Base-by-base conservation (phyloP, 2,888 invertebrate species). In the Parnassius smintheus region DNA sequence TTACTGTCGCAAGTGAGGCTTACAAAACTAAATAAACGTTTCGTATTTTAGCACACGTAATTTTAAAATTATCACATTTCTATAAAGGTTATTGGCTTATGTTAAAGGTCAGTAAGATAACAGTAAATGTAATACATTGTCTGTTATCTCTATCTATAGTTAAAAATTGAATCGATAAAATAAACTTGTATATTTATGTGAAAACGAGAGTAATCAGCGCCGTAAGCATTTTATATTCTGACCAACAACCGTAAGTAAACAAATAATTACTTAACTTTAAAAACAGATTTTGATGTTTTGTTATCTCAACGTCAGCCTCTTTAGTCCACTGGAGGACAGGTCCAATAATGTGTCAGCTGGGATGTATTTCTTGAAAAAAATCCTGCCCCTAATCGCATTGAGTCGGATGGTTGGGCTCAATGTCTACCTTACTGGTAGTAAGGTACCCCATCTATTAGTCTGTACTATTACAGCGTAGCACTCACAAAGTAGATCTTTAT, bases 91-190 rank as follows among this genome's bases (percentile, higher is more conserved):
- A 42, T 64, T 69, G 68, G 62, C 65, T 58, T 46, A 62, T 71
- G 72, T 70, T 69, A 75, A 71, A 75, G 73, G 73, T 73, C 71
- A 73, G 68, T 70, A 53, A 60, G 71, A 73, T 72, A 71, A 63
- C 48, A 57, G 56, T 70, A 66, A 72, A 63, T 67, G 68, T 67
- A 64, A 49, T 57, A 54, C 54, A 46, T 54, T 18, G 0, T 18
- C 18, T 18, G 18, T 18, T 18, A 18, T 18, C 18, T 18, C 18
- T 61, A 55, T 55, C 13, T 7, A 18, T 18, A 51, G 13, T 55
- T 60, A 54, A 42, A 53, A 22, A 61, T 61, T 50, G 57, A 45
- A 61, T 59, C 42, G 48, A 52, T 64, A 52, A 52, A 59, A 60
- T 56, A 48, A 52, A 60, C 12, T 13, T 13, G 35, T 54, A 50